Base-by-base conservation (phyloP, 2,113 vertebrate species). In the Epinephelus lanceolatus region DNA sequence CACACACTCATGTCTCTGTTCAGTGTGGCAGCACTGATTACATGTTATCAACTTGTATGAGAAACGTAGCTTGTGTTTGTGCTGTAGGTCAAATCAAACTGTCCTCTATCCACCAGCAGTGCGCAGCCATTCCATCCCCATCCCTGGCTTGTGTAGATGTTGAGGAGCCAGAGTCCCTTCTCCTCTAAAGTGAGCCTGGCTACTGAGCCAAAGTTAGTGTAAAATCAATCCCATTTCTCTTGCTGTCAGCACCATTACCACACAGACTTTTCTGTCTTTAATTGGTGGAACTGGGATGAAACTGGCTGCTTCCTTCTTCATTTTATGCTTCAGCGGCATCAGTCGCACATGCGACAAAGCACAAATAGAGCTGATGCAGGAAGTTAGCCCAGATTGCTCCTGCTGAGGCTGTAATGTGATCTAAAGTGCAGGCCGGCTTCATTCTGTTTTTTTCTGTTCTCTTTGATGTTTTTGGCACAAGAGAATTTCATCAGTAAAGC, bases 171-270 rank as follows among this genome's bases (percentile, higher is more conserved):
- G 42, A 47, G 13, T 70, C 62, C n/a, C 56, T 70, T 45, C 25
- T 63, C 74, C 57, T 21, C 56, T 51, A 3, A 53, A 73, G 61
- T 63, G 37, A 70, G 49, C 10, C 30, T 8, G 18, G 5, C 56
- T 80, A 56, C 77, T 86, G 73, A 89, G 66, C 37, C 40, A 25
- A n/a, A n/a, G n/a, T n/a, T 65, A 23, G 37, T 47, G 51, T 57
- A 68, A 83, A 79, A 87, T 86, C 73, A 86, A 79, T 81, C 23
- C 40, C 40, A 69, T 89, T 78, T 74, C 76, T 87, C 69, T 85
- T 81, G 45, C 53, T 73, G 77, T 82, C 83, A 82, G 30, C 83
- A 1, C 53, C 45, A 45, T 33, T 12, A 40, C 72, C 25, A 51
- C 59, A 65, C n/a, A 6, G 62, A 68, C 25, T 67, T 57, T 71